Conservation (phyloP, 1,140 invertebrate genomes). For the Antheraea mylitta region DNA sequence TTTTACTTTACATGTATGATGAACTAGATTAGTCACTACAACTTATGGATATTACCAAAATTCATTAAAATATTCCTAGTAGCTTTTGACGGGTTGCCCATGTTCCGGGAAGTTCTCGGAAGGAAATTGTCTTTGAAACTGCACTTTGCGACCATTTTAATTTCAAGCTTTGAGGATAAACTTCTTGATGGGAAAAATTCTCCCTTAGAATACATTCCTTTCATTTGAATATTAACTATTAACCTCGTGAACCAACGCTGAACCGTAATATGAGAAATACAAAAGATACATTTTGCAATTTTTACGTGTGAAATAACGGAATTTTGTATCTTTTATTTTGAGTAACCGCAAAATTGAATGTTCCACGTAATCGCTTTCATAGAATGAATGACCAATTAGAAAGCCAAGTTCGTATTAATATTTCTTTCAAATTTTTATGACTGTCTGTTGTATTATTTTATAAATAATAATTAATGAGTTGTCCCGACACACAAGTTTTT, state of each 20-base stretch:
- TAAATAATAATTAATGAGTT: conserved; percentile 4
- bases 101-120: too few species aligned
- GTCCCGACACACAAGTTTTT: not conserved
- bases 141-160: too few species aligned
- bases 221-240: not conserved
- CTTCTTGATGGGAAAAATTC: too few species aligned
- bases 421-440: not conserved
- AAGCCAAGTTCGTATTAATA: not conserved
- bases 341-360: not conserved
- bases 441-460: not conserved
- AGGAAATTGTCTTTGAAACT: too few species aligned
- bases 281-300: not conserved
- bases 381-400: conserved; percentile 1
- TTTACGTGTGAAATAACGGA: conserved; percentile 1
- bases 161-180: too few species aligned
- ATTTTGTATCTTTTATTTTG: not conserved
- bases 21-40: too few species aligned
- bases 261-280: not conserved
- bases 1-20: too few species aligned
- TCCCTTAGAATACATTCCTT: too few species aligned
- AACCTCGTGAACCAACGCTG: not conserved
- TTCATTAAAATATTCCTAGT: too few species aligned
- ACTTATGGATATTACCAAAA: too few species aligned
- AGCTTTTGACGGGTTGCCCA: too few species aligned
- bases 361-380: not conserved